These are phyloP conservation scores for Aphis gossypii DNA, from an alignment of 1,140 invertebrate genomes.

Conservation along the genomic window DNA sequence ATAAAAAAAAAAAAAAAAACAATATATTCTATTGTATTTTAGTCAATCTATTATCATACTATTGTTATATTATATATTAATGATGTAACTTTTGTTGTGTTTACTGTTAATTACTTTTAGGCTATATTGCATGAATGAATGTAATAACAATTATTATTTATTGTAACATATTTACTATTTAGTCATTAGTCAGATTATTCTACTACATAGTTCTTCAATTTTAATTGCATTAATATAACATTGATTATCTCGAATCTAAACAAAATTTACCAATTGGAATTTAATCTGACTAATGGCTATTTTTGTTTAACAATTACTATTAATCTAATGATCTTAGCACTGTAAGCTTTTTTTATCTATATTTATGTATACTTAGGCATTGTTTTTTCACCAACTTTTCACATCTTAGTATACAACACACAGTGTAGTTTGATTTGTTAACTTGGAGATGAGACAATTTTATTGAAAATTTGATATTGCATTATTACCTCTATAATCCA, in stretches of 20 bases:
- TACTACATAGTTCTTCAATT: neutral
- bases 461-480: neutral
- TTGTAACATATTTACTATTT: neutral
- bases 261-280: neutral
- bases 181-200: neutral
- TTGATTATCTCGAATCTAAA: neutral
- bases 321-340: neutral
- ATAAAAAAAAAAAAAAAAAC: neutral
- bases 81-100: neutral
- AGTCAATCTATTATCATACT: neutral
- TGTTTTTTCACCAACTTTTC: neutral
- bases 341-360: no score
- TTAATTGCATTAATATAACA: neutral
- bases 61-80: neutral
- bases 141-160: neutral
- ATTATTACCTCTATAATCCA: neutral
- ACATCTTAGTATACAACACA: neutral
- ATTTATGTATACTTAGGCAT: neutral
- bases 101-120: constrained; percentile 13
- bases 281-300: neutral
- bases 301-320: neutral
- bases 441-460: constrained; percentile 33
- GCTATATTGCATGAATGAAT: neutral
- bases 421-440: neutral
- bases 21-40: constrained; percentile 22